Evolutionary conservation across 2,888 invertebrate species (phyloP).

Genomic region (Sympetrum striolatum): DNA sequence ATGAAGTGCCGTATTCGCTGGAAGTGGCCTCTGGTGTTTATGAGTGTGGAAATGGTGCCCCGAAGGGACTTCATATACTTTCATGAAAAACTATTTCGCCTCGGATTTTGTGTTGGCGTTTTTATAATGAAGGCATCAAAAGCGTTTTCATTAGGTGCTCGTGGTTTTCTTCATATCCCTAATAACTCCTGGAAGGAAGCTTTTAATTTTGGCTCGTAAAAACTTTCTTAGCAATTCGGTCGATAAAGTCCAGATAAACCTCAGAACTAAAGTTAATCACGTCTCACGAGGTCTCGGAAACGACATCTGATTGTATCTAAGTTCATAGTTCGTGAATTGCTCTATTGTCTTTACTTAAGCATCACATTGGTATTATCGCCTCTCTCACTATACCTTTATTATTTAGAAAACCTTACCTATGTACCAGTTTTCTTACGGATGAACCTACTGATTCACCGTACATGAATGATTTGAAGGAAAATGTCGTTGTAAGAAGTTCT

Average conservation of each 20-base stretch:
- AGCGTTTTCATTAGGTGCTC: background rate
- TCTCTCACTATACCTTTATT: too few species aligned
- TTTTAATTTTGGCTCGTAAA: background rate
- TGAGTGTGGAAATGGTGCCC: background rate
- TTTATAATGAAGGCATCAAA: background rate
- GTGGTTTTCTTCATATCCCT: background rate
- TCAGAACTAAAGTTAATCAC: too few species aligned
- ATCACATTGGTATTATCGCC: too few species aligned
- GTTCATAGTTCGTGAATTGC: too few species aligned
- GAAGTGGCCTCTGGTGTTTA: background rate
- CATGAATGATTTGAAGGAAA: too few species aligned
- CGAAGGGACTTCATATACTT: background rate
- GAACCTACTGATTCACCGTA: too few species aligned
- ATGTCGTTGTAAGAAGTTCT: too few species aligned
- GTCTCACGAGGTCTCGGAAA: too few species aligned
- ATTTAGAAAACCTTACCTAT: too few species aligned
- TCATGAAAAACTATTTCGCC: background rate
- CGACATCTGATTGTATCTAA: too few species aligned
- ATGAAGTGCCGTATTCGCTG: background rate
- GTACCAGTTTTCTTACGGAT: too few species aligned
- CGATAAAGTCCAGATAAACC: background rate
- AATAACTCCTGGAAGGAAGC: background rate
- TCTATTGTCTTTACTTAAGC: too few species aligned
- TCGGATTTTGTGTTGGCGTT: background rate
- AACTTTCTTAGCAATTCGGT: background rate